Evolutionary conservation across 2,888 invertebrate genomes (phyloP), one percentile per base, ranked within the genome.

Genomic region (Conchocele bisecta): DNA sequence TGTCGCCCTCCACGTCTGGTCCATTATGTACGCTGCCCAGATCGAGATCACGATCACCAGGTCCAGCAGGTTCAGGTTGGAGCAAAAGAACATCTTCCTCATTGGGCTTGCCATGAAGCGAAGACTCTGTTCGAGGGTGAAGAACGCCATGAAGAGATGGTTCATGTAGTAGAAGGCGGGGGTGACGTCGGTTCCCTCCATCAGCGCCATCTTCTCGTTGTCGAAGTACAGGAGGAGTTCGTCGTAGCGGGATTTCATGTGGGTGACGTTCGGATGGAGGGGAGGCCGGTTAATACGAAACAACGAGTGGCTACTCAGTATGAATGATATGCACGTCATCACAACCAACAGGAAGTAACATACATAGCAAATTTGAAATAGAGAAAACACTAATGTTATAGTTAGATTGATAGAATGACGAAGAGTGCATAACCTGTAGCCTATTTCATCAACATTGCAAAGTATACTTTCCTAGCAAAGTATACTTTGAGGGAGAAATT

Each of bases 71-170:
- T 81, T 82, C 22, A 79, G 53, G 24, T 51, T 64, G 44, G 60
- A 64, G 20, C 54, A 54, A 50, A 86, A 73, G 51, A 87, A 86
- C 0, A 29, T 37, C 0, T 46, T 57, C 44, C 75, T 75, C 0
- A 50, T 61, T 7, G 86, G 86, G 53, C 82, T 82, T 15, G 78
- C 68, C 3, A 80, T 15, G 20, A 86, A 78, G 0, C 86, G 67
- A 5, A 86, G 7, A 4, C 85, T 9, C n/a, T 87, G 71, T 44
- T 89, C 89, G 7, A 82, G 1, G 1, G 84, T 84, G 75, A 89
- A 89, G 66, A 89, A 85, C 0, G 72, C 53, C 13, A 86, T 71
- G 39, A 85, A 84, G 3, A 79, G 33, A 13, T 79, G 51, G 61
- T 88, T 86, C 22, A 88, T 66, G 59, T 70, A 65, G 11, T 79